Conservation (phyloP, 2,797 vertebrate genomes). For the Tokudaia muenninki region DNA sequence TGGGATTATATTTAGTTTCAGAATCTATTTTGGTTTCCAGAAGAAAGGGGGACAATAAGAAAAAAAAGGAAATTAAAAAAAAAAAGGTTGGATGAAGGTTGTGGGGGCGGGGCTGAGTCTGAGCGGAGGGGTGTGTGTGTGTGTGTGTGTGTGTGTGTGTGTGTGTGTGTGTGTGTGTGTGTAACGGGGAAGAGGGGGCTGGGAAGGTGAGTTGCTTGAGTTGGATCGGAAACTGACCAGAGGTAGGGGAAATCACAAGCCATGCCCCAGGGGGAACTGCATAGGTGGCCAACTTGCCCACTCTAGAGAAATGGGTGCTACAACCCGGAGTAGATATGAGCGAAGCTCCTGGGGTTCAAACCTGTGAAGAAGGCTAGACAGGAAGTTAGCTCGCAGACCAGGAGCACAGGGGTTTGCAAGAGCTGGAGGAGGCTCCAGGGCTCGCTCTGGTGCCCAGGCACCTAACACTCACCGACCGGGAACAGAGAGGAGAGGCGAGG, state of each 20-base stretch:
- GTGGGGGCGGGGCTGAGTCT: conserved; percentile 54
- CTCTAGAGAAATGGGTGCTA: background rate
- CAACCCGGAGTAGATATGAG: too few relatives aligned
- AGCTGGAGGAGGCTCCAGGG: background rate
- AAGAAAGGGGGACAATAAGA: conserved; percentile 64
- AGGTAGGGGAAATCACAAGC: background rate
- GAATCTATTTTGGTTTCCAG: conserved; percentile 78
- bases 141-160: too few relatives aligned
- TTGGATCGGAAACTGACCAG: background rate
- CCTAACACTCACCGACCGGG: conserved; percentile 15
- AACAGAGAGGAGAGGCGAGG: background rate
- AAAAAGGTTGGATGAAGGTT: conserved; percentile 47
- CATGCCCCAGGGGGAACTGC: background rate
- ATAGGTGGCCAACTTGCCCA: background rate
- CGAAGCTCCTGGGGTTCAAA: background rate
- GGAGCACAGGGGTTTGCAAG: background rate
- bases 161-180: too few relatives aligned
- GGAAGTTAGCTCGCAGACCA: background rate
- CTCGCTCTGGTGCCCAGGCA: background rate
- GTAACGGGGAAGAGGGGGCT: background rate
- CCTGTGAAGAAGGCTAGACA: background rate
- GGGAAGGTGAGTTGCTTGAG: background rate
- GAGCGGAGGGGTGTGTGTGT: background rate
- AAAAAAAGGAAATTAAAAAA: background rate
- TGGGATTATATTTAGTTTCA: conserved; percentile 80